Percentiles rank a stretch among this genome's conserved stretches.
Evolutionary conservation across 1,140 invertebrate species (phyloP).

Genomic region (Ips typographus): DNA sequence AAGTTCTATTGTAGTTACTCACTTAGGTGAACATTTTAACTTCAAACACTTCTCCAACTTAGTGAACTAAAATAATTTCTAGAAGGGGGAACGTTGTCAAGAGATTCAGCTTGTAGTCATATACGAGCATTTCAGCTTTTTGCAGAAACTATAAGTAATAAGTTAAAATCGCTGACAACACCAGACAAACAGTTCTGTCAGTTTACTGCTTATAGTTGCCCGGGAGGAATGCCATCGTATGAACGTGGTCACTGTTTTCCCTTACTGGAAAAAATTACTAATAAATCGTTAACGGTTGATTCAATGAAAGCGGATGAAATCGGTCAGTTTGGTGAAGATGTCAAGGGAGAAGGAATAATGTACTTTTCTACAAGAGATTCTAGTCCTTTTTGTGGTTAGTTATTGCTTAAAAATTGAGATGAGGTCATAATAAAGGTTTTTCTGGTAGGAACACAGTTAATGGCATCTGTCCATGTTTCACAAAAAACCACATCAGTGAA

Average conservation of each 20-base stretch:
- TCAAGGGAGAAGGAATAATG: conserved; percentile 50
- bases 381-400: conserved; percentile 50
- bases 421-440: not conserved
- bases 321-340: conserved; percentile 48
- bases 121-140: conserved; percentile 50
- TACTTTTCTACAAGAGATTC: conserved; percentile 49
- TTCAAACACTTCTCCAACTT: not conserved
- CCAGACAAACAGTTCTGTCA: conserved; percentile 41
- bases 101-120: conserved; percentile 56
- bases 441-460: conserved; percentile 47
- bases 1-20: conserved; percentile 48
- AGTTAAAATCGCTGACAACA: conserved; percentile 35
- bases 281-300: conserved; percentile 40
- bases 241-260: conserved; percentile 51
- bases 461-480: conserved; percentile 47
- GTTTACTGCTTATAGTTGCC: conserved; percentile 51
- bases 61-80: not conserved
- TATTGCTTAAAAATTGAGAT: not conserved
- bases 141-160: conserved; percentile 47
- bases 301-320: conserved; percentile 40
- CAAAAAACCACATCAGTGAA: conserved; percentile 43
- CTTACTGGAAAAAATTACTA: conserved; percentile 35
- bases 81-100: conserved; percentile 45
- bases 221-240: conserved; percentile 46
- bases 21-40: conserved; percentile 45